phyloP scores from a whole-genome alignment of 2,113 vertebrate genomes.

The Cavia porcellus region DNA sequence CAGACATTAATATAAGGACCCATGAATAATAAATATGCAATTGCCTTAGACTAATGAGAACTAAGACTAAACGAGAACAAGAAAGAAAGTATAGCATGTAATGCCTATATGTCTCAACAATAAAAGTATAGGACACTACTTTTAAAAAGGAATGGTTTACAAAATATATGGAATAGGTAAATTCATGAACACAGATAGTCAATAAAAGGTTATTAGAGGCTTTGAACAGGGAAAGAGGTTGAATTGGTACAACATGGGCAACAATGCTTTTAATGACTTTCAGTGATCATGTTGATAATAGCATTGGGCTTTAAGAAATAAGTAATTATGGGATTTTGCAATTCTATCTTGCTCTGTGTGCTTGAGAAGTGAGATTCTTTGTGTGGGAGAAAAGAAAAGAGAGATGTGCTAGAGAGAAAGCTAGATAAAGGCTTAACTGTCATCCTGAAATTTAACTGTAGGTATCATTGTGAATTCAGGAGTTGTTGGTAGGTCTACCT shows the following conservation, averaged over 20 bases:
- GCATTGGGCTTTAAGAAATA: neutral
- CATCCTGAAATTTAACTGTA: neutral
- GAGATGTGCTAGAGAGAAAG: neutral
- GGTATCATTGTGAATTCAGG: neutral
- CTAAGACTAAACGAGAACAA: neutral
- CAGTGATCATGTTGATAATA: neutral
- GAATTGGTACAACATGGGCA: neutral
- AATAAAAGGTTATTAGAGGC: neutral
- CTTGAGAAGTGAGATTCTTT: neutral
- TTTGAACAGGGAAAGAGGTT: neutral
- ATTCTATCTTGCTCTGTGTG: neutral
- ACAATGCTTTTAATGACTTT: neutral
- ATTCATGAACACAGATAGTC: neutral
- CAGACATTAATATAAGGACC: neutral
- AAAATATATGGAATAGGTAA: conserved; percentile 1
- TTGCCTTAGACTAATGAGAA: neutral
- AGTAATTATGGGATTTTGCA: neutral
- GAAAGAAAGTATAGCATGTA: neutral
- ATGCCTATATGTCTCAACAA: neutral
- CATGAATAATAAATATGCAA: neutral
- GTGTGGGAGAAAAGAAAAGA: neutral
- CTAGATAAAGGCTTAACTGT: neutral
- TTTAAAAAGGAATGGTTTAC: conserved; percentile 10
- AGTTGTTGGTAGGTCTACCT: neutral
- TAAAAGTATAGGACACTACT: neutral